phyloP scores from a whole-genome alignment of 2,888 invertebrate species.

The Tenthredo scrophulariae region DNA sequence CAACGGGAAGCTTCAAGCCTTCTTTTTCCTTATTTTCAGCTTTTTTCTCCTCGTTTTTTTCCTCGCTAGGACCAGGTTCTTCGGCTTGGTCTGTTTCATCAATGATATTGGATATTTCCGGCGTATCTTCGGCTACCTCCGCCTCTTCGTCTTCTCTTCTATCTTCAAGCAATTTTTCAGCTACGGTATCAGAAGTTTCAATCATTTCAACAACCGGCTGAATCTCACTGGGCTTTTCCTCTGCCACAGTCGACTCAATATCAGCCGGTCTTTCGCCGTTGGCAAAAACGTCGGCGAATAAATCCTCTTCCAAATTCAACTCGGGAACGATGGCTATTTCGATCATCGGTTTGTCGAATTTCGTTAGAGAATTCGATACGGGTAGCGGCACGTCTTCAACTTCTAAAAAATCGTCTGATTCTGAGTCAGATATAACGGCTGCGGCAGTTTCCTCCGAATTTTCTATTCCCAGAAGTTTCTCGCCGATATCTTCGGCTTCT shows the following conservation, averaged over 20 bases:
- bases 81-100: neutral
- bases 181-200: neutral
- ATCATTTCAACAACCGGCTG: neutral
- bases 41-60: constrained; percentile 47
- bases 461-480: neutral
- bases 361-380: constrained; percentile 39
- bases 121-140: neutral
- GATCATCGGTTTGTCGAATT: constrained; percentile 62
- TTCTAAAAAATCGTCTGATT: constrained; percentile 79
- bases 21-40: constrained; percentile 51
- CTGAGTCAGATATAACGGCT: constrained; percentile 67
- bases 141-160: neutral
- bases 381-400: constrained; percentile 69
- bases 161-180: neutral
- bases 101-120: neutral
- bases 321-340: constrained; percentile 77
- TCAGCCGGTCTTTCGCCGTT: constrained; percentile 12
- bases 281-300: constrained; percentile 87
- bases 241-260: neutral
- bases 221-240: neutral
- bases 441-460: neutral
- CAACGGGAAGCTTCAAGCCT: constrained; percentile 3
- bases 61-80: neutral
- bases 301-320: constrained; percentile 80
- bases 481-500: neutral